Evolutionary conservation across 2,113 vertebrate species (phyloP).

Genomic region (Labeo rohita): DNA sequence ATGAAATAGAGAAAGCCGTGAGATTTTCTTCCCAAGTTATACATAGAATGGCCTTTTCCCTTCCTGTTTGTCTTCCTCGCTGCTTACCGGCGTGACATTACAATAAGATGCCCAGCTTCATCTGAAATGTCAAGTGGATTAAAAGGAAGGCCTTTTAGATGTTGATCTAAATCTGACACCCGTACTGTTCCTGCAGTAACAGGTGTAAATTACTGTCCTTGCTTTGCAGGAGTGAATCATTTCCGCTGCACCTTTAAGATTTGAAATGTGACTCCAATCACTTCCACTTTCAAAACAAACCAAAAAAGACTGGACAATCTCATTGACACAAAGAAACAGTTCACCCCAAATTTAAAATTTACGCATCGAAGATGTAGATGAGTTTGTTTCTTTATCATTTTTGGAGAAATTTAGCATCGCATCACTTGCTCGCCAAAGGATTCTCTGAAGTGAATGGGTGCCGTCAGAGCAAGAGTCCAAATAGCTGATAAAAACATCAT

Average conservation of each 20-base stretch:
- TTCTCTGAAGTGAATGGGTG: neutral
- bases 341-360: neutral
- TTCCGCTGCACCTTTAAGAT: slow-evolving; percentile 3
- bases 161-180: slow-evolving; percentile 21
- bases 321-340: neutral
- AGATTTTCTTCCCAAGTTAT: neutral
- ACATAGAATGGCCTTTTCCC: slow-evolving; percentile 30
- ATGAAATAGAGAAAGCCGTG: neutral
- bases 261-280: slow-evolving; percentile 4
- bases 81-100: slow-evolving; percentile 29
- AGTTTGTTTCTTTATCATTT: neutral
- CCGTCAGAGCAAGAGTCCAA: neutral
- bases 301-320: neutral
- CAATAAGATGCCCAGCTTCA: slow-evolving; percentile 27
- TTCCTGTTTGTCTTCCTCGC: slow-evolving; percentile 18
- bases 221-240: slow-evolving; percentile 21
- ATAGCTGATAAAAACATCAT: no score
- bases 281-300: slow-evolving; percentile 17
- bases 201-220: neutral
- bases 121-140: slow-evolving; percentile 57
- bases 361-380: neutral
- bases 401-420: neutral
- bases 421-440: neutral
- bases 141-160: slow-evolving; percentile 42
- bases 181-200: neutral